A percentile compares a stretch with the other conserved stretches of the same genome.
Conservation (phyloP, 2,113 vertebrate genomes). For the Pseudolaguvia tuberculata region DNA sequence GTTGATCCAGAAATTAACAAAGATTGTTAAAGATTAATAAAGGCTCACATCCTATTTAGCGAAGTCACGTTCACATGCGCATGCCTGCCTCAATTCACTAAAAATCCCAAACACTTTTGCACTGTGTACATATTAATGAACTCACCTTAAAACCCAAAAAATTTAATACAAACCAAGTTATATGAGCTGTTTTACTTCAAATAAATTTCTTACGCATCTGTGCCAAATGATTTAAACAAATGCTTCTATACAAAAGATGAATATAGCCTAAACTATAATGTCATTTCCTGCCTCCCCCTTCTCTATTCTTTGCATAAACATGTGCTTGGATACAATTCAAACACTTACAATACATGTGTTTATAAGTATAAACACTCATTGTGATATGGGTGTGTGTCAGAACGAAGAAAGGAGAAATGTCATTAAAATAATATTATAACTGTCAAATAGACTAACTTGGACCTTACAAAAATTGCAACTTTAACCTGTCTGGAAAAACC, state of each 20-base stretch:
- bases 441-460: not conserved
- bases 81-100: too few species aligned
- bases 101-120: too few species aligned
- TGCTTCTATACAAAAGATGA: too few species aligned
- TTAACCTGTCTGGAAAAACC: not conserved
- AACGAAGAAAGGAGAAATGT: not conserved
- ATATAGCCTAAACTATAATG: not conserved
- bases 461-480: not conserved
- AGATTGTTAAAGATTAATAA: too few species aligned
- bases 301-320: not conserved
- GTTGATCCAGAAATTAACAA: too few species aligned
- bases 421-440: too few species aligned
- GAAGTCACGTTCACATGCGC: too few species aligned
- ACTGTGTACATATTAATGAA: too few species aligned
- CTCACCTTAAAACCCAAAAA: not conserved
- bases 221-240: not conserved
- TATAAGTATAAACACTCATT: not conserved
- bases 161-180: not conserved
- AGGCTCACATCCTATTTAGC: too few species aligned
- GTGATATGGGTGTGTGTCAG: not conserved
- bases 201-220: not conserved
- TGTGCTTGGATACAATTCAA: constrained; percentile 1
- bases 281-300: not conserved
- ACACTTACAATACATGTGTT: not conserved
- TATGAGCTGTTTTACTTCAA: not conserved